phyloP scores from a whole-genome alignment of 92 coral and sea anemone genomes.

The Porites cylindrica region DNA sequence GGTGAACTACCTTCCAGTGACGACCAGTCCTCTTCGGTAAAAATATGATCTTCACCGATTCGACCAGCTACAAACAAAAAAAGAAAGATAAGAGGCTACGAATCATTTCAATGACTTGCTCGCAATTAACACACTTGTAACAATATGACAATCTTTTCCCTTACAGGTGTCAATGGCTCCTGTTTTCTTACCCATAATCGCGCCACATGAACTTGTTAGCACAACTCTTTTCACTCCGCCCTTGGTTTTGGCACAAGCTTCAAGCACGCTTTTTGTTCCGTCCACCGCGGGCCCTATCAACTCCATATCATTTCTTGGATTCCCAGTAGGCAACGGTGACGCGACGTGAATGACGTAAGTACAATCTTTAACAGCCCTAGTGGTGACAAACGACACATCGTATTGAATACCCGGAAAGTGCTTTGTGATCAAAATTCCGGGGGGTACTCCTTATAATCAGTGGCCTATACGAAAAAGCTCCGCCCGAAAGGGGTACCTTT shows the following conservation, averaged over 20 bases:
- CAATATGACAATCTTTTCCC: too few species aligned
- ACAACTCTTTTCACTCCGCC: slow-evolving; percentile 93
- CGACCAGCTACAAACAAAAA: slow-evolving; percentile 7
- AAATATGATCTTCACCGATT: slow-evolving; percentile 36
- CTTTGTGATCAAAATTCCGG: too few species aligned
- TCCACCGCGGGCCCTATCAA: slow-evolving; percentile 95
- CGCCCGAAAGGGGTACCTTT: too few species aligned
- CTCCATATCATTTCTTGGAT: slow-evolving; percentile 90
- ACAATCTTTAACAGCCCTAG: slow-evolving; percentile 90
- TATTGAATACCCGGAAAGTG: too few species aligned
- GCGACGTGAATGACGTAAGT: slow-evolving; percentile 92
- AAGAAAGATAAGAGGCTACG: too few species aligned
- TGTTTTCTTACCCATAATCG: slow-evolving; percentile 69
- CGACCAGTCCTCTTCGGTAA: slow-evolving; percentile 97
- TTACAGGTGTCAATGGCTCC: too few species aligned
- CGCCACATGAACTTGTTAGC: slow-evolving; percentile 88
- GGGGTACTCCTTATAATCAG: too few species aligned
- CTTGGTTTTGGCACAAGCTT: slow-evolving; percentile 91
- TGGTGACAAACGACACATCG: too few species aligned
- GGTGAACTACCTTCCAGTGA: slow-evolving; percentile 70
- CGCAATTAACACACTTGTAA: too few species aligned
- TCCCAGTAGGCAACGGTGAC: slow-evolving; percentile 88
- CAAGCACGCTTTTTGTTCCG: slow-evolving; percentile 91
- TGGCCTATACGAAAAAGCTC: too few species aligned
- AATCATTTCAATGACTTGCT: too few species aligned